A percentile compares a stretch with the other conserved stretches of the same genome.
Evolutionary conservation across 2,113 vertebrate genomes (phyloP).

Genomic region (Gymnogyps californianus): DNA sequence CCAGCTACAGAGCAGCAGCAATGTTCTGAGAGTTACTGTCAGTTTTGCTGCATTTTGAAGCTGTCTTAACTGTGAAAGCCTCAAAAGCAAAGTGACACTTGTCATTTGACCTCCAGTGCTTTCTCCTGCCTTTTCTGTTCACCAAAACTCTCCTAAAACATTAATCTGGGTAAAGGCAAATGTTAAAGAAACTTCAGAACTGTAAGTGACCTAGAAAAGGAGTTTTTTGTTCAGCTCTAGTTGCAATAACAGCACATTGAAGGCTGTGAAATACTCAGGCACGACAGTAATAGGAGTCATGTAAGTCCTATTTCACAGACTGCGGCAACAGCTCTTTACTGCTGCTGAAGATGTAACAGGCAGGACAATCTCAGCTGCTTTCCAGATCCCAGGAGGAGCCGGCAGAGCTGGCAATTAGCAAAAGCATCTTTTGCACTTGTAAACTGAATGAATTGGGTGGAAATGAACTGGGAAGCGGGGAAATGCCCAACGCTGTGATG

Average conservation of each 20-base stretch:
- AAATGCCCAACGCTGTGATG: fast-evolving
- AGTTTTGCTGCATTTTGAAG: background rate
- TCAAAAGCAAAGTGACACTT: constrained; percentile 10
- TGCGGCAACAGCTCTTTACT: background rate
- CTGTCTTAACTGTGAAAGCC: background rate
- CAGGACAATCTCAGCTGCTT: background rate
- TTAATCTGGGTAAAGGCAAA: background rate
- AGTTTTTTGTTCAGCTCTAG: background rate
- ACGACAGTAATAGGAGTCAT: background rate
- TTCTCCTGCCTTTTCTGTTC: background rate
- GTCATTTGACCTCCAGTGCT: background rate
- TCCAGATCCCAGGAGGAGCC: background rate
- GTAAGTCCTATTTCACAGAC: background rate
- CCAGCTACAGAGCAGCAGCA: background rate
- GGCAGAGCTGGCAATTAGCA: background rate
- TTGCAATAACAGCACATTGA: background rate
- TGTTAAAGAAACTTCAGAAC: background rate
- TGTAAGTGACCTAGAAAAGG: constrained; percentile 47
- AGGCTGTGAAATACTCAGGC: background rate
- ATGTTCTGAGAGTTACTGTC: background rate
- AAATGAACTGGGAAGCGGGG: background rate
- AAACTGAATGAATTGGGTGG: background rate
- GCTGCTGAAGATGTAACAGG: background rate
- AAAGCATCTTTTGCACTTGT: background rate
- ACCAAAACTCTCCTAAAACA: background rate